Evolutionary conservation across 2,797 vertebrate genomes (phyloP).

Genomic region (Sebastiscus albofasciatus): DNA sequence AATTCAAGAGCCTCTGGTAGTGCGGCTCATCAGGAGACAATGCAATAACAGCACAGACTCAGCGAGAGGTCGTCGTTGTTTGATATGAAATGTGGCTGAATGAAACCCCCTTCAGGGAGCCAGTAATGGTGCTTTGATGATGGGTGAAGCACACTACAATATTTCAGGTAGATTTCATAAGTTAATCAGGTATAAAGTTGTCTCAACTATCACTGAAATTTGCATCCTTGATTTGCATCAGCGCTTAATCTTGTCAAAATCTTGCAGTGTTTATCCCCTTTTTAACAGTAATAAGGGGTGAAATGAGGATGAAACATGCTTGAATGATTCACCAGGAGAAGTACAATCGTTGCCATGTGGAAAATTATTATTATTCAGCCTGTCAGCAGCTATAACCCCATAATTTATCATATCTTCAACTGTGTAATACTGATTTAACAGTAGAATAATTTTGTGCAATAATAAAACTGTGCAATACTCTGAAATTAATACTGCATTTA

Average conservation of each 20-base stretch:
- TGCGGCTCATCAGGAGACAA: conserved; percentile 52
- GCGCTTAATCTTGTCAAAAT: conserved; percentile 38
- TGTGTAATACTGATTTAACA: neutral
- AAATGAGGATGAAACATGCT: conserved; percentile 35
- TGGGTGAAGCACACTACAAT: conserved; percentile 56
- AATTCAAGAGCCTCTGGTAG: conserved; percentile 16
- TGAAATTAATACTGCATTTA: neutral
- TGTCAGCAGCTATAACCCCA: neutral
- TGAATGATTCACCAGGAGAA: conserved; percentile 28
- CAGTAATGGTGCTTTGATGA: conserved; percentile 26
- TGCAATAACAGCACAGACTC: conserved; percentile 65
- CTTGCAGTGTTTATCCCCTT: conserved; percentile 53
- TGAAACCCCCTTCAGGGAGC: conserved; percentile 26
- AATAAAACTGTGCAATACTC: neutral
- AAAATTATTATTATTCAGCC: conserved; percentile 2
- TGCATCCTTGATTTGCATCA: neutral
- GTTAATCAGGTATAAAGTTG: conserved; percentile 3
- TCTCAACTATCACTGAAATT: neutral
- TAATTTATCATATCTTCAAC: neutral
- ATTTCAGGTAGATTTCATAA: conserved; percentile 43
- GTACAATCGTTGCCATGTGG: neutral
- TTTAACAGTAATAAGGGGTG: neutral
- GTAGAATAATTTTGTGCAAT: neutral
- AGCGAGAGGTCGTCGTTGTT: conserved; percentile 7
- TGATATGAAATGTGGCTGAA: conserved; percentile 29